Evolutionary conservation across 2,888 invertebrate species (phyloP), one percentile per base, ranked within the genome.

Genomic region (Metellina segmentata): DNA sequence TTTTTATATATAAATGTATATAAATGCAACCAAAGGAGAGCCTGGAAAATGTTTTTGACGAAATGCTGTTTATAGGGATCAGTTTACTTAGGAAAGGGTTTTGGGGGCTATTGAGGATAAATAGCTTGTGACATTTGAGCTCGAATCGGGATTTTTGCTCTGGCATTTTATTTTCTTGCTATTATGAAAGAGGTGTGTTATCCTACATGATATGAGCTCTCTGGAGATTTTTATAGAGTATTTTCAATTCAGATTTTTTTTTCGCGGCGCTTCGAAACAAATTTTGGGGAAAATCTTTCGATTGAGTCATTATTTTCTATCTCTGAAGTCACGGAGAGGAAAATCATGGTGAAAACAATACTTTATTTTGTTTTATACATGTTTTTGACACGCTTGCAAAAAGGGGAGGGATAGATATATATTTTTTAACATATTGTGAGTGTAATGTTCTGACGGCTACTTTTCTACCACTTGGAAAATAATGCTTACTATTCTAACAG

Each of bases 1-100:
- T 61, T 16, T 61, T 2, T 34, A 34, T 82, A 70, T 48, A 71
- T 82, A 71, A 11, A 13, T 74, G 34, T 85, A 79, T 79, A 61
- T 61, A 79, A 69, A 11, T 71, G 72, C 20, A 83, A 83, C 48
- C 13, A 71, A 83, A 81, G 70, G 8, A 61, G 52, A 72, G 53
- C 52, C 11, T 52, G 77, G 81, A 81, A 86, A 90, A 77, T 69
- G 11, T 61, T 86, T 53, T 81, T 61, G 81, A 81, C 70, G 86
- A 90, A 90, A 90, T 90, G 74, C 90, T 86, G 81, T 90, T 90
- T 90, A 86, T 90, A 75, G 90, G 81, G 90, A 90, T 90, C 90
- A 81, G 86, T 74, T 90, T 90, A 81, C 90, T 86, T 81, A 79
- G 85, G 70, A 86, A 90, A 86, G 52, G 85, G 75, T 69, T 79